These are phyloP conservation scores for Itoplectis maculator DNA, from an alignment of 2,888 invertebrate species.

Conservation along the genomic window DNA sequence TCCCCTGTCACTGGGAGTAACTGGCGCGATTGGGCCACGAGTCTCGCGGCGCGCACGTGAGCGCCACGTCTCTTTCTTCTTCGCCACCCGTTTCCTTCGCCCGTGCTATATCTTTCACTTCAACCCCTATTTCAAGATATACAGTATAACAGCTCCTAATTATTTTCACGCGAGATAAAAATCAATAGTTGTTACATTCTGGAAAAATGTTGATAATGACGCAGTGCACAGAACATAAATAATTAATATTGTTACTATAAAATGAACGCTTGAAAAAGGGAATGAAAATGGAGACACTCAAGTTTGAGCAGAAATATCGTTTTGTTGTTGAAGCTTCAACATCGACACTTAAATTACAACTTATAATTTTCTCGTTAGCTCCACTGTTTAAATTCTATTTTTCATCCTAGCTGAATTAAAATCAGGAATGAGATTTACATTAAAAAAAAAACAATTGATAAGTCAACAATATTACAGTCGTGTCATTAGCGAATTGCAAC, in stretches of 20 bases:
- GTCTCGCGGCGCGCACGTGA: constrained; percentile 25
- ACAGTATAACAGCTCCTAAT: constrained; percentile 34
- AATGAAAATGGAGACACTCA: too few relatives aligned
- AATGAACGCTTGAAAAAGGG: too few relatives aligned
- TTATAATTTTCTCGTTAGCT: too few relatives aligned
- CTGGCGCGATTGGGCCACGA: constrained; percentile 75
- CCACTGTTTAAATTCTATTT: too few relatives aligned
- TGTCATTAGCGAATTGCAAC: not conserved
- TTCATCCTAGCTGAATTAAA: not conserved
- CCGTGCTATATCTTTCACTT: constrained; percentile 51
- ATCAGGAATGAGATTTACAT: not conserved
- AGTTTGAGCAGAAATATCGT: too few relatives aligned
- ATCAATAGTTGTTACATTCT: constrained; percentile 7
- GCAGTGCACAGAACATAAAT: not conserved
- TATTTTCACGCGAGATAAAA: constrained; percentile 31
- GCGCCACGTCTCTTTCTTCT: constrained; percentile 9
- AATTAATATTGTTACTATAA: not conserved
- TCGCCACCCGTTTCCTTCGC: constrained; percentile 36
- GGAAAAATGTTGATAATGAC: constrained; percentile 8
- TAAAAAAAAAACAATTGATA: not conserved
- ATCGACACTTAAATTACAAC: too few relatives aligned
- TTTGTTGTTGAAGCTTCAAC: too few relatives aligned
- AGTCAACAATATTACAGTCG: too few relatives aligned
- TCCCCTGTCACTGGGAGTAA: constrained; percentile 75
- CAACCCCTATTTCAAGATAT: constrained; percentile 13